These are phyloP conservation scores for Musca domestica DNA, from an alignment of 1,140 invertebrate genomes.

Conservation along the genomic window DNA sequence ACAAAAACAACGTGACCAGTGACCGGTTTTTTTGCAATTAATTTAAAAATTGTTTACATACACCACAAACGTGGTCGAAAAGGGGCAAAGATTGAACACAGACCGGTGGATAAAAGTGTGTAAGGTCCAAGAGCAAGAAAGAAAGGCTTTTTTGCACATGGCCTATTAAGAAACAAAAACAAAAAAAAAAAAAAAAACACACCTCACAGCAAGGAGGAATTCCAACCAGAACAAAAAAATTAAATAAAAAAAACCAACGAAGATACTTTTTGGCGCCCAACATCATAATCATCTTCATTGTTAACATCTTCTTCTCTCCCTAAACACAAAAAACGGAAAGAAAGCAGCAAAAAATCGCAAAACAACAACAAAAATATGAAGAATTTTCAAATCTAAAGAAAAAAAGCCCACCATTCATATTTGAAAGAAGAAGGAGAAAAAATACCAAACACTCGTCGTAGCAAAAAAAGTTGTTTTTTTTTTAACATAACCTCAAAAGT, in stretches of 20 bases:
- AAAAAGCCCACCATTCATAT: too few species aligned
- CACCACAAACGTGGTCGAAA: too few species aligned
- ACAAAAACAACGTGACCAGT: slow-evolving; percentile 26
- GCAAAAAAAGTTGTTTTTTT: background rate
- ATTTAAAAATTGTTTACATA: too few species aligned
- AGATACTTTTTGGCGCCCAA: slow-evolving; percentile 5
- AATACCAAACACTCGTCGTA: background rate
- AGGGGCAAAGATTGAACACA: too few species aligned
- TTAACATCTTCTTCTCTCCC: too few species aligned
- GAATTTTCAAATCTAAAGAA: background rate
- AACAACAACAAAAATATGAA: slow-evolving; percentile 1
- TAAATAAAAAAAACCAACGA: background rate
- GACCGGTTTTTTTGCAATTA: slow-evolving; percentile 25
- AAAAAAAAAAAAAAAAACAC: slow-evolving; percentile 13
- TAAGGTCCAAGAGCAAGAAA: too few species aligned
- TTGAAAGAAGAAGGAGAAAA: background rate
- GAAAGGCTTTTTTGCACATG: too few species aligned
- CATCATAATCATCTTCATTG: background rate
- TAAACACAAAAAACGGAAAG: too few species aligned
- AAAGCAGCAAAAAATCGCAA: too few species aligned
- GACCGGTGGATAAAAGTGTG: too few species aligned
- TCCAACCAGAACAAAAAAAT: too few species aligned
- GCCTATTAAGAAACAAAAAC: slow-evolving; percentile 5
- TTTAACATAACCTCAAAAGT: background rate
- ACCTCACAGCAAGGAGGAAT: too few species aligned